These are phyloP conservation scores for Eupeodes latifasciatus DNA, from an alignment of 2,888 invertebrate genomes.

Conservation along the genomic window DNA sequence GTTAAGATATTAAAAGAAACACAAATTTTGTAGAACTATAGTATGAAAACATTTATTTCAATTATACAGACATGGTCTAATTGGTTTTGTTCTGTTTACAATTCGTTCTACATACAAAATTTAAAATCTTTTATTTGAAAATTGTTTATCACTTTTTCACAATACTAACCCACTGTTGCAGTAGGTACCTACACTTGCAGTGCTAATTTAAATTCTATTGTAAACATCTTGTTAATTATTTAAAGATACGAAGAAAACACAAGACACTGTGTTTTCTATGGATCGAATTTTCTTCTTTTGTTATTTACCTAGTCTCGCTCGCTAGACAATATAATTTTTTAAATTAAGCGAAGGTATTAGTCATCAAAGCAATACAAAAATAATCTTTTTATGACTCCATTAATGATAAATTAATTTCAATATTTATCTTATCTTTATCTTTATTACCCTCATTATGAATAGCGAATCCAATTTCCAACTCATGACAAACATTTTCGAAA, in stretches of 20 bases:
- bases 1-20: no score
- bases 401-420: not conserved
- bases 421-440: not conserved
- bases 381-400: not conserved
- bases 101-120: not conserved
- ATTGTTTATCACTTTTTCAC: constrained; percentile 24
- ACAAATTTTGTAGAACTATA: not conserved
- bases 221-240: constrained; percentile 55
- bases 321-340: constrained; percentile 21
- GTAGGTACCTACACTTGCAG: not conserved
- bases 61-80: not conserved
- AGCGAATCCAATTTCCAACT: no score
- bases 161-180: not conserved
- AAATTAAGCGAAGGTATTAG: constrained; percentile 33
- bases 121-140: not conserved
- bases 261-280: constrained; percentile 1
- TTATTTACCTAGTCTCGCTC: not conserved
- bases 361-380: constrained; percentile 2
- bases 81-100: constrained; percentile 9
- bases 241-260: constrained; percentile 12
- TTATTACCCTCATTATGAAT: not conserved
- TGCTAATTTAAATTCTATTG: constrained; percentile 49
- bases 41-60: not conserved
- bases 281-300: not conserved
- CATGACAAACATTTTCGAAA: no score